A percentile compares a stretch with the other conserved stretches of the same genome.
Conservation (phyloP, 2,888 invertebrate genomes). For the Neoaliturus tenellus region DNA sequence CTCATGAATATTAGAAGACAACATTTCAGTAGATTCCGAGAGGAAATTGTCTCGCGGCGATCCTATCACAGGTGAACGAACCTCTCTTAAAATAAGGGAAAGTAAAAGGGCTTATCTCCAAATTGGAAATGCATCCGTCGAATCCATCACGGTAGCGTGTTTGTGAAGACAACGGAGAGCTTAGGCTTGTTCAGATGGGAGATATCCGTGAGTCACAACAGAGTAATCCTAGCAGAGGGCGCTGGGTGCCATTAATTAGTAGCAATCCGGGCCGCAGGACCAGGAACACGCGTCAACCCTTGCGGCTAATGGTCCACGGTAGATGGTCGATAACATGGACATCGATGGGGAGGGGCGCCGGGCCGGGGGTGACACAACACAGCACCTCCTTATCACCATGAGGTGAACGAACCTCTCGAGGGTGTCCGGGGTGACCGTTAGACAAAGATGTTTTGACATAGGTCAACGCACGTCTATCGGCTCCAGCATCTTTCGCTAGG, state of each 20-base stretch:
- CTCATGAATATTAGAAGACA: conserved; percentile 25
- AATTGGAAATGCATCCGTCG: conserved; percentile 50
- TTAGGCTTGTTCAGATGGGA: conserved; percentile 45
- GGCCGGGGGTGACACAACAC: not conserved
- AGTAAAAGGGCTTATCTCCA: conserved; percentile 44
- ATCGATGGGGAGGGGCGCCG: conserved; percentile 33
- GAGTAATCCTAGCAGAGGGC: conserved; percentile 33
- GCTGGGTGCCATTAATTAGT: conserved; percentile 44
- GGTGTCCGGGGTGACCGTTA: not conserved
- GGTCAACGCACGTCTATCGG: not conserved
- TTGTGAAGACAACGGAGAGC: conserved; percentile 46
- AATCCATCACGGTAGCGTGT: conserved; percentile 49
- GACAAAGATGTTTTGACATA: conserved; percentile 26
- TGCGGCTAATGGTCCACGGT: conserved; percentile 43
- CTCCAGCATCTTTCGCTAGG: too few relatives aligned
- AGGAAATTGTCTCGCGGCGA: conserved; percentile 19
- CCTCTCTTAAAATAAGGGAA: conserved; percentile 46
- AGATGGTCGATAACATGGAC: conserved; percentile 39
- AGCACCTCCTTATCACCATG: not conserved
- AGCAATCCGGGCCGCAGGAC: conserved; percentile 43
- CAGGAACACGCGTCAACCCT: conserved; percentile 47
- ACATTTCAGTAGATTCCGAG: not conserved
- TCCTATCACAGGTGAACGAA: conserved; percentile 32
- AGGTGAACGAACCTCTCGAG: not conserved
- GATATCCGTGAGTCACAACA: conserved; percentile 48